Base-by-base conservation (phyloP, 2,797 vertebrate species). In the Yasuhikotakia modesta region DNA sequence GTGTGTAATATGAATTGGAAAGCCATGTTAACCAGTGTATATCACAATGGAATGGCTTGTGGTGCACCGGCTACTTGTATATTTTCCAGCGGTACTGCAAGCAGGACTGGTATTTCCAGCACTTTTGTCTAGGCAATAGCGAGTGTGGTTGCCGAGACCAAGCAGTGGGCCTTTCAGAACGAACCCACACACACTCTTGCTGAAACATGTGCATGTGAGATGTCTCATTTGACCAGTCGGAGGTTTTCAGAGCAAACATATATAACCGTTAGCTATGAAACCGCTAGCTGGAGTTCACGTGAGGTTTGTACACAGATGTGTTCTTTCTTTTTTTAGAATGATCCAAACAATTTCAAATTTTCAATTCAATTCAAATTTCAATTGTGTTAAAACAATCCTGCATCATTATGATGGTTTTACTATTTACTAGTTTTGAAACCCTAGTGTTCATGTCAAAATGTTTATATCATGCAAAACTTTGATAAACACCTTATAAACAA, bases 101-200 rank as follows among this genome's bases (percentile, higher is more conserved):
- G 61, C 73, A 85, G 87, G 85, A 85, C 90, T 87, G 87, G 81
- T 89, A 87, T 89, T 90, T 90, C 87, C 86, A 87, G 84, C 79
- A 35, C 84, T 85, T 83, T 78, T 84, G 81, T 86, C 81, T 46
- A 83, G 75, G 67, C 76, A 21, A 68, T 87, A 88, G 83, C 86
- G 82, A 71, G 53, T 67, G 76, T 69, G 82, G 80, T 83, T 80
- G 64, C 58, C 11, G 69, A 76, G 60, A 79, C 64, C 73, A 16
- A 79, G 0, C 64, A 78, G 74, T 52, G 66, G 80, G 69, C 39
- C 48, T 58, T 73, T 73, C 55, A 55, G 60, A 64, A 82, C 35
- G 74, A 63, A 39, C 32, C 66, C 76, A 79, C 55, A 81, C 65
- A 78, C 55, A 79, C 7, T 27, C 70, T 63, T 60, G 63, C 21